These are phyloP conservation scores for Telenomus remus DNA, from an alignment of 1,140 invertebrate species.

Conservation along the genomic window DNA sequence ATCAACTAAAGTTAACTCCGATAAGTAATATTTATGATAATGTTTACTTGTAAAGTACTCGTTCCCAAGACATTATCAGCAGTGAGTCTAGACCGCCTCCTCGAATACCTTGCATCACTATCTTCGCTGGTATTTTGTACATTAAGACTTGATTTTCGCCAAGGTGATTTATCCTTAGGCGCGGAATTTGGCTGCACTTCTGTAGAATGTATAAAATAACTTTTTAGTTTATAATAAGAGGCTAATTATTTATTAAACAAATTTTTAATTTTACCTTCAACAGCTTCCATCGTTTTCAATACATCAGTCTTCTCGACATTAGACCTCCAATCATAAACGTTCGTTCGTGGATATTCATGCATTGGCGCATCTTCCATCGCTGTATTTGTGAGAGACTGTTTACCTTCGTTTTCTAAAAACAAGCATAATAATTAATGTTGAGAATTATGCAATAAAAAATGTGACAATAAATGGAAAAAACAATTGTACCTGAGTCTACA, in stretches of 20 bases:
- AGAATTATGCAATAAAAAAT: neutral
- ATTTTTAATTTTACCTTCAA: slow-evolving; percentile 80
- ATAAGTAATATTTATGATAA: neutral
- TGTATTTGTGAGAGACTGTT: slow-evolving; percentile 80
- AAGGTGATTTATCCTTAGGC: slow-evolving; percentile 84
- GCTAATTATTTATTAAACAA: neutral
- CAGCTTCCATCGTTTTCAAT: slow-evolving; percentile 88
- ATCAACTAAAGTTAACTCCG: no score
- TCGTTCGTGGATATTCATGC: slow-evolving; percentile 75
- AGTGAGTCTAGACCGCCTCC: slow-evolving; percentile 72
- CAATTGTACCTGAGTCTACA: slow-evolving; percentile 86
- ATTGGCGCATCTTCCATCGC: slow-evolving; percentile 80
- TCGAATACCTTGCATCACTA: slow-evolving; percentile 73
- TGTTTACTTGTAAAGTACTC: slow-evolving; percentile 73
- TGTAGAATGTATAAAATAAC: slow-evolving; percentile 67
- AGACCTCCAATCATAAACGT: slow-evolving; percentile 87
- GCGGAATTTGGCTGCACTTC: slow-evolving; percentile 82
- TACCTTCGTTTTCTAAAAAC: slow-evolving; percentile 81
- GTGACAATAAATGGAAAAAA: no score
- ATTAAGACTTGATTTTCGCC: slow-evolving; percentile 84
- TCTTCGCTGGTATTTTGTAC: slow-evolving; percentile 80
- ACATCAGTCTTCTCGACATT: slow-evolving; percentile 88
- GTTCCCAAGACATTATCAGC: slow-evolving; percentile 71
- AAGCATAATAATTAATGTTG: neutral
- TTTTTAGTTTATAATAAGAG: neutral